Conservation (phyloP, 2,888 invertebrate species). For the Malacosoma neustria region DNA sequence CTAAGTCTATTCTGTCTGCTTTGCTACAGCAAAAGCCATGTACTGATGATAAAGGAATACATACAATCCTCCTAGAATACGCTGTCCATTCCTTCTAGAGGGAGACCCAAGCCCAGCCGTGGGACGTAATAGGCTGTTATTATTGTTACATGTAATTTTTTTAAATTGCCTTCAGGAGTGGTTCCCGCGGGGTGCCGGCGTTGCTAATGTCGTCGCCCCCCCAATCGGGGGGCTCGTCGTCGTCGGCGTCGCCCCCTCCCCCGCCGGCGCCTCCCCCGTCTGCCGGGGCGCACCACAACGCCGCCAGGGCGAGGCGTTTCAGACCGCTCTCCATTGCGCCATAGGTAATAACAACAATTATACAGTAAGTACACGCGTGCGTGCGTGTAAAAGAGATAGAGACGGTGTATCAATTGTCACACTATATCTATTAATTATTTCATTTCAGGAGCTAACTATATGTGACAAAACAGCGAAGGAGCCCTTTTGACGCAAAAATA, state of each 20-base stretch:
- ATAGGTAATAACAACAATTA: too few species aligned
- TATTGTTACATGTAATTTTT: not conserved
- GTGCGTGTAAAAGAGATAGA: too few species aligned
- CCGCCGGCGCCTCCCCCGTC: constrained; percentile 21
- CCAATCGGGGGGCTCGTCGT: constrained; percentile 29
- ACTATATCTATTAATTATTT: too few species aligned
- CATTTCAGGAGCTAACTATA: constrained; percentile 16
- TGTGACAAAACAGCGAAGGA: constrained; percentile 19
- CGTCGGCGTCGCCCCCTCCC: constrained; percentile 38
- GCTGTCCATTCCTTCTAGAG: too few species aligned
- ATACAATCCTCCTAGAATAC: too few species aligned
- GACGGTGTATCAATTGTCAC: too few species aligned
- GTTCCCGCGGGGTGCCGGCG: constrained; percentile 63
- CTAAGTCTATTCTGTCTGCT: constrained; percentile 9
- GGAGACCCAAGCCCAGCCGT: too few species aligned
- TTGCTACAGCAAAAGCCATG: not conserved
- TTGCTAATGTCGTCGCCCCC: constrained; percentile 47
- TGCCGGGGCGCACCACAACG: constrained; percentile 41
- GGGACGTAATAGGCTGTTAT: too few species aligned
- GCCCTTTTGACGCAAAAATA: constrained; percentile 13
- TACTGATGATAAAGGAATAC: not conserved
- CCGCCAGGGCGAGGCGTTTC: constrained; percentile 58
- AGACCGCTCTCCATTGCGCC: constrained; percentile 58
- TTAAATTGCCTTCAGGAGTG: constrained; percentile 22
- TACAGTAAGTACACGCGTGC: too few species aligned